These are phyloP conservation scores for Rhinolophus ferrumequinum DNA, from an alignment of 2,113 vertebrate genomes.

Conservation along the genomic window DNA sequence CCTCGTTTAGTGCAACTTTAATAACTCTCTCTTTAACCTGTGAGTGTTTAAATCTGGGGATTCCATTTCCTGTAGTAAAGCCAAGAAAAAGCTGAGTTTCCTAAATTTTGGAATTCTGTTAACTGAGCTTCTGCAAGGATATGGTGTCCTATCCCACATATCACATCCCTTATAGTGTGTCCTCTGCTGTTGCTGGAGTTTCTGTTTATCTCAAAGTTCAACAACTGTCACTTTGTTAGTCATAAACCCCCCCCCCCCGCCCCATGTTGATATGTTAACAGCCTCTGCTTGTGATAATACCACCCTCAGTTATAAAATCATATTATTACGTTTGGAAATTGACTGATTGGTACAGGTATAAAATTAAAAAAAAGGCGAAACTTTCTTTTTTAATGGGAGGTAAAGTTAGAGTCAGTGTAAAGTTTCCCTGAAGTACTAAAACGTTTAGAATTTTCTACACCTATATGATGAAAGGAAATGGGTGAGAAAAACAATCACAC, in stretches of 20 bases:
- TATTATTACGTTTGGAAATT: slow-evolving; percentile 3
- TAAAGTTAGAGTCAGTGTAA: slow-evolving; percentile 30
- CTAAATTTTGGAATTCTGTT: not conserved
- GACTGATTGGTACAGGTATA: not conserved
- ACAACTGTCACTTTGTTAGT: not conserved
- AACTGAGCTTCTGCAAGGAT: not conserved
- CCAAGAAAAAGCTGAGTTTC: slow-evolving; percentile 51
- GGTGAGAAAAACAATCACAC: not conserved
- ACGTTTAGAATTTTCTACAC: slow-evolving; percentile 24
- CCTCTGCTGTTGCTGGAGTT: not conserved
- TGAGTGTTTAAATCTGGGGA: slow-evolving; percentile 29
- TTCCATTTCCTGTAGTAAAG: slow-evolving; percentile 55
- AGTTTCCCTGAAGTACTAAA: slow-evolving; percentile 11
- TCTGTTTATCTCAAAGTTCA: not conserved
- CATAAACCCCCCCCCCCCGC: not conserved
- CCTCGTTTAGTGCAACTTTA: not conserved
- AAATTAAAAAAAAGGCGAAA: slow-evolving; percentile 17
- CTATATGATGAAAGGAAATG: not conserved
- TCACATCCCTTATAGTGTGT: too few relatives aligned
- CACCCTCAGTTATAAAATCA: not conserved
- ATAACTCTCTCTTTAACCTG: not conserved
- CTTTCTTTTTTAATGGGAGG: not conserved
- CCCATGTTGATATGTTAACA: not conserved
- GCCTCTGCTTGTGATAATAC: not conserved
- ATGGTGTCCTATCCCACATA: not conserved